These are phyloP conservation scores for Macrochelys suwanniensis DNA, from an alignment of 2,797 vertebrate species.

Conservation along the genomic window DNA sequence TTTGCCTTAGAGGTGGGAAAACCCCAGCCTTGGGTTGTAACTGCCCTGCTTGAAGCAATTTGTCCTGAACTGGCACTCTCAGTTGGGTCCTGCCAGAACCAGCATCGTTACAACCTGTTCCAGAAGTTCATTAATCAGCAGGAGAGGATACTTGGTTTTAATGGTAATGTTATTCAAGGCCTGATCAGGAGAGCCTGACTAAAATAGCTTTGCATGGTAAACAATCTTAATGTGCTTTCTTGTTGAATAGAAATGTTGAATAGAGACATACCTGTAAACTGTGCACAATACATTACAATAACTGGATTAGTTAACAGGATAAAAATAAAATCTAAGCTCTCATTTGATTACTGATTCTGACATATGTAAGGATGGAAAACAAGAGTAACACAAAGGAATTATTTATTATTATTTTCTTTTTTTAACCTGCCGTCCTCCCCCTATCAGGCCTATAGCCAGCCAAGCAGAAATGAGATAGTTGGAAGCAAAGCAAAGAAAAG, in stretches of 20 bases:
- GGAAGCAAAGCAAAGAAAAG: not conserved
- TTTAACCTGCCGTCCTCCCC: not conserved
- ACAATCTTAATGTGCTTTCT: slow-evolving; percentile 27
- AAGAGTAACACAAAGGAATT: not conserved
- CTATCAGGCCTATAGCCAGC: not conserved
- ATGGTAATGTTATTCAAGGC: too few species aligned
- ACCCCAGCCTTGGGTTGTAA: too few species aligned
- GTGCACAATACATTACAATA: not conserved
- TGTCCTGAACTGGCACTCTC: too few species aligned
- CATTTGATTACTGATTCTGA: slow-evolving; percentile 24
- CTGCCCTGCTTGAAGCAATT: too few species aligned
- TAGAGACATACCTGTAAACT: not conserved
- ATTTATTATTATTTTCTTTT: not conserved
- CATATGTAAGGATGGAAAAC: slow-evolving; percentile 24
- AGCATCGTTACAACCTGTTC: too few species aligned
- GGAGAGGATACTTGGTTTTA: too few species aligned
- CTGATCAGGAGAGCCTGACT: not conserved
- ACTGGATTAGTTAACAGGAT: not conserved
- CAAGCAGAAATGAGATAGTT: not conserved
- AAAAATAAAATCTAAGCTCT: slow-evolving; percentile 35
- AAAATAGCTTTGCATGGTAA: not conserved
- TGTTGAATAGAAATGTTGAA: not conserved
- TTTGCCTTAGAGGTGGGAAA: too few species aligned
- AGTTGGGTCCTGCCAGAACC: too few species aligned
- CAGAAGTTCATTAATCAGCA: too few species aligned